Evolutionary conservation across 2,888 invertebrate genomes (phyloP).

Genomic region (Synanthedon andrenaeformis): DNA sequence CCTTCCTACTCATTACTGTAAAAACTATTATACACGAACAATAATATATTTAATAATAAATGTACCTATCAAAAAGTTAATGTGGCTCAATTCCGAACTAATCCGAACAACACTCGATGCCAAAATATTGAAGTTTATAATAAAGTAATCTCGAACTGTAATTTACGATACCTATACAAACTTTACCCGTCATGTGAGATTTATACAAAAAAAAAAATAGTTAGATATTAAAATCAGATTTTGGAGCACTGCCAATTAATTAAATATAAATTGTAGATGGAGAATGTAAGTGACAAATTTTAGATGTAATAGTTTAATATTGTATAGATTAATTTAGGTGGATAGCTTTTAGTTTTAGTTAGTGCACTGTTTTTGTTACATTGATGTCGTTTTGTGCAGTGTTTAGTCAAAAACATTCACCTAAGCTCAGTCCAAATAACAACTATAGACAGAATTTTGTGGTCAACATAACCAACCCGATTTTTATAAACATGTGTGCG

Average conservation of each 20-base stretch:
- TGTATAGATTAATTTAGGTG: slow-evolving; percentile 23
- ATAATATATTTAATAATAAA: background rate
- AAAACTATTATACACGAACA: background rate
- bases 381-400: background rate
- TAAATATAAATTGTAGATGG: slow-evolving; percentile 27
- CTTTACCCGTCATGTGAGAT: background rate
- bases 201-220: background rate
- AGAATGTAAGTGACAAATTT: slow-evolving; percentile 4
- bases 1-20: background rate
- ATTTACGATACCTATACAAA: background rate
- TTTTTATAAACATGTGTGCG: too few species aligned
- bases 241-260: slow-evolving; percentile 61
- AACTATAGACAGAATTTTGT: too few species aligned
- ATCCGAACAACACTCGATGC: background rate
- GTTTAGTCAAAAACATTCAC: too few species aligned
- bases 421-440: too few species aligned
- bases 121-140: background rate
- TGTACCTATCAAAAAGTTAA: background rate
- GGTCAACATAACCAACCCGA: too few species aligned
- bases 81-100: background rate
- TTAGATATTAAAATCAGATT: slow-evolving; percentile 17
- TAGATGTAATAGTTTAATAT: slow-evolving; percentile 14
- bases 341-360: slow-evolving; percentile 14
- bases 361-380: slow-evolving; percentile 1
- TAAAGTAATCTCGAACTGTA: background rate